Evolutionary conservation across 2,113 vertebrate species (phyloP).

Genomic region (Xyliphius kryptos): DNA sequence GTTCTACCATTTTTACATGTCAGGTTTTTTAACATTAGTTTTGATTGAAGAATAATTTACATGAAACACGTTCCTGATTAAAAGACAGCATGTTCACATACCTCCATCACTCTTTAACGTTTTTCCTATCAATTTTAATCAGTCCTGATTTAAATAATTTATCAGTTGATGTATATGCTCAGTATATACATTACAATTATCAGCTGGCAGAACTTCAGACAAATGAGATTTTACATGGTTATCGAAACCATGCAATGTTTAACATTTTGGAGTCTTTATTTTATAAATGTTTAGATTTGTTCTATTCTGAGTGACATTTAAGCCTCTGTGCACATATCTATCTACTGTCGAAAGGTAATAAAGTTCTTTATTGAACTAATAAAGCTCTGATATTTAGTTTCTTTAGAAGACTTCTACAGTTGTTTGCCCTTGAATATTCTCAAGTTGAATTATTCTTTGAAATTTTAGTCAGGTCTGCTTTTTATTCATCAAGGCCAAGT

Average conservation of each 20-base stretch:
- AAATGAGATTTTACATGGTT: conserved; percentile 1
- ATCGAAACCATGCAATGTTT: conserved; percentile 7
- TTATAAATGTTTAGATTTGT: neutral
- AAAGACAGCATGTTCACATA: too few species aligned
- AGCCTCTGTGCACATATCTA: conserved; percentile 9
- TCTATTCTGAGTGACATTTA: conserved; percentile 16
- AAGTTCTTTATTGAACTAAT: conserved; percentile 9
- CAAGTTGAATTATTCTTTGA: neutral
- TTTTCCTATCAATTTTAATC: too few species aligned
- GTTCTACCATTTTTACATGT: too few species aligned
- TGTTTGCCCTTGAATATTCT: neutral
- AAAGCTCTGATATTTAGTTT: neutral
- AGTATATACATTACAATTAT: neutral
- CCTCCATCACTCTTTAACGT: too few species aligned
- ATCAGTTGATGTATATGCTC: neutral
- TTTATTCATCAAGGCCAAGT: neutral
- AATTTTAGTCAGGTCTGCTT: neutral
- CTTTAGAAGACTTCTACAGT: neutral
- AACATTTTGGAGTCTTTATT: conserved; percentile 3
- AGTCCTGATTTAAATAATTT: too few species aligned
- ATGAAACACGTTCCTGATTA: too few species aligned
- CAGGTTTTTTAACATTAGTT: too few species aligned
- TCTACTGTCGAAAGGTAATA: neutral
- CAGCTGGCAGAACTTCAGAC: neutral
- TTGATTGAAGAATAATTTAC: too few species aligned